Percentiles rank a stretch among this genome's conserved stretches.
Conservation (phyloP, 2,113 vertebrate genomes). For the Gadus chalcogrammus region DNA sequence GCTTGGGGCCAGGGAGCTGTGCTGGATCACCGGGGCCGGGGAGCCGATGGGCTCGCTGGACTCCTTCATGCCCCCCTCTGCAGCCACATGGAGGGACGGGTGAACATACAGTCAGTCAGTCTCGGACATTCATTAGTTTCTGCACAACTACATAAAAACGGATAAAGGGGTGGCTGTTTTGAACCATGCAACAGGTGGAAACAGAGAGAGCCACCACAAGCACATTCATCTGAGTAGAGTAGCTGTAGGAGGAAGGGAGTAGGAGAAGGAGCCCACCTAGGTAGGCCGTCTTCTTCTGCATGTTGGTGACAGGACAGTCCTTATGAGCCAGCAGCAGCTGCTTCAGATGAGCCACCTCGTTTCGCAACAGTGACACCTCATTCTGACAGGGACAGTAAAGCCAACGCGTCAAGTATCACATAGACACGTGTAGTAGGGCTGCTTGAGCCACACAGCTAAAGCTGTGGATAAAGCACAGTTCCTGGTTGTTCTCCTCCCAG, state of each 20-base stretch:
- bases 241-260: no score
- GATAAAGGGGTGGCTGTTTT: no score
- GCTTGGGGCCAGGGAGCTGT: slow-evolving; percentile 81
- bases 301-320: slow-evolving; percentile 94
- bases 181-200: no score
- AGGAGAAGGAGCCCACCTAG: slow-evolving; percentile 52
- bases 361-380: slow-evolving; percentile 91
- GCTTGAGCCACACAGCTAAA: background rate
- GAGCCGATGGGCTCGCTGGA: slow-evolving; percentile 85
- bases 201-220: no score
- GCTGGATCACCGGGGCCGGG: slow-evolving; percentile 90
- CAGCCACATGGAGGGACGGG: slow-evolving; percentile 57
- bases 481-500: no score
- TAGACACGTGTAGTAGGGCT: background rate
- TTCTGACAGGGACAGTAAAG: slow-evolving; percentile 52
- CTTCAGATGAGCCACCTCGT: slow-evolving; percentile 96
- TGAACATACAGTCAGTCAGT: background rate
- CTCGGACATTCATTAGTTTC: no score
- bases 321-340: slow-evolving; percentile 97
- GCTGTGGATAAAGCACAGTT: background rate
- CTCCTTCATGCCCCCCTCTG: slow-evolving; percentile 88
- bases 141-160: no score
- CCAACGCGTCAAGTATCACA: background rate
- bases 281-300: slow-evolving; percentile 90
- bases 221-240: no score